Base-by-base conservation (phyloP, 2,888 invertebrate species). In the Pachycephus smyrnensis region DNA sequence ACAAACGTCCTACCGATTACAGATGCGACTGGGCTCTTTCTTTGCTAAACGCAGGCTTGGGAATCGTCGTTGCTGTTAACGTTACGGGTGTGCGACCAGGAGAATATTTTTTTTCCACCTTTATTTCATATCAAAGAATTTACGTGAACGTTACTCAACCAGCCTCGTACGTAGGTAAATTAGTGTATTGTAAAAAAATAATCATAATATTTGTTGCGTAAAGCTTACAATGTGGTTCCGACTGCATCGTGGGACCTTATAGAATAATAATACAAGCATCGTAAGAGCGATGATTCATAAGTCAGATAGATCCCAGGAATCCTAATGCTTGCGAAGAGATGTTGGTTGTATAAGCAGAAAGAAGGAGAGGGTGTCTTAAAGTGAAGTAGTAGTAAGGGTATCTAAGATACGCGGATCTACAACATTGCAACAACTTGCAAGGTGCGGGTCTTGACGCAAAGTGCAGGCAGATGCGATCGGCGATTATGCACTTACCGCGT, bases 401-500 rank as follows among this genome's bases (percentile, higher is more conserved):
- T 75, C 81, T 77, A 80, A 81, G 83, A 84, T 81, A 81, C 78
- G 84, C 81, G 84, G 83, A 86, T 86, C 86, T 85, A 85, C 86
- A 85, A 85, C 84, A 83, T 80, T 73, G 82, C 83, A 76, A 81
- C 84, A 85, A 84, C 84, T 82, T 86, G 89, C 88, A 88, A 90
- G 90, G 90, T 90, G 90, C 87, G 86, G 85, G 86, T 82, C 86
- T 86, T 89, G 90, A 90, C 90, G 88, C 89, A 90, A 90, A 90
- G 90, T 90, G 90, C 90, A 90, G 89, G 88, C 86, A 91, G 90
- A 91, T 91, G 90, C 90, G 90, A 91, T 91, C 89, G 88, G 84
- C 90, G 91, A 91, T 91, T 90, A 90, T 89, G 90, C 91, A 91
- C 90, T 91, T 90, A 91, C 90, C 88, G 90, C 88, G 90, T 91